Conservation (phyloP, 2,888 invertebrate species). For the Biston betularia region DNA sequence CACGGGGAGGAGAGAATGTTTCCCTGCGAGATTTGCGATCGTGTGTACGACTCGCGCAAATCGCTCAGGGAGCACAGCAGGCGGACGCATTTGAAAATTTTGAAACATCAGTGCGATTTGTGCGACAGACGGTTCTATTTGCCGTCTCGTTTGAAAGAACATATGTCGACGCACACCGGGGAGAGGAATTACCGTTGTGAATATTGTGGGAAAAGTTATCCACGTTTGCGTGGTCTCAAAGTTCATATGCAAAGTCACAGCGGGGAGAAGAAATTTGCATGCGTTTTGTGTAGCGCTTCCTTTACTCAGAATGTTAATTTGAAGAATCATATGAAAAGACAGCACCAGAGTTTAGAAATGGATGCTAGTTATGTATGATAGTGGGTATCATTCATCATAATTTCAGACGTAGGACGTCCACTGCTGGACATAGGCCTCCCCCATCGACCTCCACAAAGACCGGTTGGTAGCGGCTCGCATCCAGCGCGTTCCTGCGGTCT, state of each 20-base stretch:
- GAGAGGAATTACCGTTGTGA: slow-evolving; percentile 84
- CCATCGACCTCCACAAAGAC: too few species aligned
- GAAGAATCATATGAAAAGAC: slow-evolving; percentile 85
- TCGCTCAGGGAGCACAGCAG: slow-evolving; percentile 74
- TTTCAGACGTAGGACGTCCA: too few species aligned
- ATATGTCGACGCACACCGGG: slow-evolving; percentile 83
- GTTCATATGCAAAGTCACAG: slow-evolving; percentile 85
- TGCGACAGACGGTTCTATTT: slow-evolving; percentile 78
- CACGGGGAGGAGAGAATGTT: slow-evolving; percentile 76
- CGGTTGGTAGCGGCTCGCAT: too few species aligned
- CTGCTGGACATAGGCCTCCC: too few species aligned
- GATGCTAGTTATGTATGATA: slow-evolving; percentile 51
- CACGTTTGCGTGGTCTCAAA: slow-evolving; percentile 83
- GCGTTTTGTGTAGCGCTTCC: slow-evolving; percentile 79
- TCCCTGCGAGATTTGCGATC: slow-evolving; percentile 73
- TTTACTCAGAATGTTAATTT: slow-evolving; percentile 86
- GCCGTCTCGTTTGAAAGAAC: slow-evolving; percentile 76
- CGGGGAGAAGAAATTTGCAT: slow-evolving; percentile 83
- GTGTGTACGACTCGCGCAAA: slow-evolving; percentile 74
- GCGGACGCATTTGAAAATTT: slow-evolving; percentile 71
- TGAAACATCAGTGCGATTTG: slow-evolving; percentile 73
- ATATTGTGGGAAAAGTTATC: slow-evolving; percentile 86
- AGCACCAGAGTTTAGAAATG: slow-evolving; percentile 73
- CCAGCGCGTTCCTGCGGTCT: too few species aligned
- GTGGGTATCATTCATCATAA: too few species aligned